phyloP scores from a whole-genome alignment of 1,140 invertebrate species.

The Zaprionus davidi region DNA sequence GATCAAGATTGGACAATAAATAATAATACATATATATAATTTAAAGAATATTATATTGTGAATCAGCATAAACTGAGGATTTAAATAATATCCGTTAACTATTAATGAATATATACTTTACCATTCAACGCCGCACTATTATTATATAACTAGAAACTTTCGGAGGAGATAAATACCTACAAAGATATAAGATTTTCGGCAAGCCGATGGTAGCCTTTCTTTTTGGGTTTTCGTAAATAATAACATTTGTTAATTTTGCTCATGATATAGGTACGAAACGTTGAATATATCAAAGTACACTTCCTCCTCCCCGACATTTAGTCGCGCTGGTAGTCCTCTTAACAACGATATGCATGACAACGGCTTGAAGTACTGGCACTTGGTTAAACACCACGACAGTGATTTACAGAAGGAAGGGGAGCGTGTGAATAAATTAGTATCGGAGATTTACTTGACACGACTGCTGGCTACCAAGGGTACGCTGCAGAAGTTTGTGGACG shows the following conservation, averaged over 20 bases:
- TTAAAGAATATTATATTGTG: too few relatives aligned
- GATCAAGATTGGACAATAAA: too few relatives aligned
- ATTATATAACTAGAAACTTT: too few relatives aligned
- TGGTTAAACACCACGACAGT: conserved; percentile 97
- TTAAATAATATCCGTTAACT: too few relatives aligned
- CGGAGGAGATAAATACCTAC: too few relatives aligned
- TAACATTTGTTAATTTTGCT: not conserved
- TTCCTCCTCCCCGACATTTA: conserved; percentile 94
- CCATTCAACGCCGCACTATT: too few relatives aligned
- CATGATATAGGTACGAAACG: conserved; percentile 89
- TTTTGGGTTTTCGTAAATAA: not conserved
- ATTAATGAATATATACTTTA: too few relatives aligned
- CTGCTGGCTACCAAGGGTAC: conserved; percentile 99
- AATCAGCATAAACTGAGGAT: too few relatives aligned
- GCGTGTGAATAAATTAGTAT: conserved; percentile 99
- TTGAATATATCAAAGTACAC: conserved; percentile 95
- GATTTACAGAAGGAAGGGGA: conserved; percentile 97
- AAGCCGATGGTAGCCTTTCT: too few relatives aligned
- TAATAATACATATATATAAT: too few relatives aligned
- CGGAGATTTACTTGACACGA: conserved; percentile 99
- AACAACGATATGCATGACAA: conserved; percentile 95
- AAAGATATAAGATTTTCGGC: too few relatives aligned
- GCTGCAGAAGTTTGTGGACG: conserved; percentile 99
- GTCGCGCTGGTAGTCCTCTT: conserved; percentile 94
- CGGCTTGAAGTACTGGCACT: conserved; percentile 95